Evolutionary conservation across 1,140 invertebrate species (phyloP).

Genomic region (Andrena cerasifolii): DNA sequence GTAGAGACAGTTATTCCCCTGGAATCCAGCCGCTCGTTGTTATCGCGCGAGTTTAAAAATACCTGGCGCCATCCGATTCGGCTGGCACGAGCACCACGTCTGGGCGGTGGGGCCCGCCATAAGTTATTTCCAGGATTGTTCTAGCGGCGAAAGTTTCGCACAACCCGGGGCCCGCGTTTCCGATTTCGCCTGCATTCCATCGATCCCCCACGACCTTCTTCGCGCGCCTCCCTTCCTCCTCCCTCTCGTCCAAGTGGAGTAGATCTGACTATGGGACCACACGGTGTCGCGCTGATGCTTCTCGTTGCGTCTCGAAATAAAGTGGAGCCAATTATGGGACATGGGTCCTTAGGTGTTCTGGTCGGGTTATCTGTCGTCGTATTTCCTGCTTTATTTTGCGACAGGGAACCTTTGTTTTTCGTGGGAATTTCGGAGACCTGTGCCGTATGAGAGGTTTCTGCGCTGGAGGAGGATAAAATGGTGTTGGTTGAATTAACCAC

Average conservation of each 20-base stretch:
- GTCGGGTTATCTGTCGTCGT: too few relatives aligned
- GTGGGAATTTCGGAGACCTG: too few relatives aligned
- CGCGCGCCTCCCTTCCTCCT: background rate
- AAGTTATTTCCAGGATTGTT: conserved; percentile 48
- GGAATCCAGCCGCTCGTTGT: conserved; percentile 56
- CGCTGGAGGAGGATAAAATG: too few relatives aligned
- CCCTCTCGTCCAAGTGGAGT: background rate
- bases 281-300: too few relatives aligned
- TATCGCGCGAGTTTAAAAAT: conserved; percentile 65
- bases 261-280: background rate
- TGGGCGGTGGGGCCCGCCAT: conserved; percentile 8
- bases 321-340: too few relatives aligned
- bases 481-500: too few relatives aligned
- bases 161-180: conserved; percentile 26
- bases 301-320: too few relatives aligned
- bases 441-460: too few relatives aligned
- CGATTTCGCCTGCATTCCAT: conserved; percentile 20
- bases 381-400: too few relatives aligned
- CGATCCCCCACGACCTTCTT: background rate
- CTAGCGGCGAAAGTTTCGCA: conserved; percentile 49
- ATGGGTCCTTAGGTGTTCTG: too few relatives aligned
- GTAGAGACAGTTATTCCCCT: conserved; percentile 33
- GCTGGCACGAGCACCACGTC: conserved; percentile 10
- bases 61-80: conserved; percentile 60
- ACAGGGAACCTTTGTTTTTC: too few relatives aligned